Percentiles rank a stretch among this genome's conserved stretches.
phyloP scores from a whole-genome alignment of 2,888 invertebrate species.

The Dexiosoma caninum region DNA sequence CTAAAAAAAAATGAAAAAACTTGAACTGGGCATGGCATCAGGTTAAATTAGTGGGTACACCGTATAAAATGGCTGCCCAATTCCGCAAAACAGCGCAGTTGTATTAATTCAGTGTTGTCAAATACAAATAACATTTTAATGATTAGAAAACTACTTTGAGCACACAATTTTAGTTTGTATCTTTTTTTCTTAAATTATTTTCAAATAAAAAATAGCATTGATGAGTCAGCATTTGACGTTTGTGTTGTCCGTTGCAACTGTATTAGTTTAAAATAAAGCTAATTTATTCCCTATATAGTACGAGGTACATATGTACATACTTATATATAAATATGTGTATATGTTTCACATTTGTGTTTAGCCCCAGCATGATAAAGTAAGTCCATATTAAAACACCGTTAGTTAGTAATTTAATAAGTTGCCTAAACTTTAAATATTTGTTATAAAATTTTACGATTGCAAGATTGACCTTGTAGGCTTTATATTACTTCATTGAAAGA shows the following conservation, averaged over 20 bases:
- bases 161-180: too few species aligned
- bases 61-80: slow-evolving; percentile 59
- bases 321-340: not conserved
- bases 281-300: too few species aligned
- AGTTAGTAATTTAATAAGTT: too few species aligned
- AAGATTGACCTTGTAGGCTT: too few species aligned
- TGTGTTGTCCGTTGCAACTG: slow-evolving; percentile 19
- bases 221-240: slow-evolving; percentile 49
- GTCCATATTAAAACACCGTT: too few species aligned
- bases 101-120: not conserved
- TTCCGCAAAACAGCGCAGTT: slow-evolving; percentile 12
- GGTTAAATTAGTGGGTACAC: slow-evolving; percentile 21
- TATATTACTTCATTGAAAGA: too few species aligned
- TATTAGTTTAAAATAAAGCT: slow-evolving; percentile 4
- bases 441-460: too few species aligned
- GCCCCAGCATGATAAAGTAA: too few species aligned
- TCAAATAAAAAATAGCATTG: slow-evolving; percentile 20
- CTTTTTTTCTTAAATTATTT: too few species aligned
- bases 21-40: slow-evolving; percentile 20
- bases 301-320: too few species aligned
- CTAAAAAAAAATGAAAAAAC: not conserved
- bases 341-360: too few species aligned
- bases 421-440: too few species aligned
- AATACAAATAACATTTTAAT: not conserved
- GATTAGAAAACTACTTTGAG: not conserved